These are phyloP conservation scores for Amphilophus citrinellus DNA, from an alignment of 2,113 vertebrate genomes.

Conservation along the genomic window DNA sequence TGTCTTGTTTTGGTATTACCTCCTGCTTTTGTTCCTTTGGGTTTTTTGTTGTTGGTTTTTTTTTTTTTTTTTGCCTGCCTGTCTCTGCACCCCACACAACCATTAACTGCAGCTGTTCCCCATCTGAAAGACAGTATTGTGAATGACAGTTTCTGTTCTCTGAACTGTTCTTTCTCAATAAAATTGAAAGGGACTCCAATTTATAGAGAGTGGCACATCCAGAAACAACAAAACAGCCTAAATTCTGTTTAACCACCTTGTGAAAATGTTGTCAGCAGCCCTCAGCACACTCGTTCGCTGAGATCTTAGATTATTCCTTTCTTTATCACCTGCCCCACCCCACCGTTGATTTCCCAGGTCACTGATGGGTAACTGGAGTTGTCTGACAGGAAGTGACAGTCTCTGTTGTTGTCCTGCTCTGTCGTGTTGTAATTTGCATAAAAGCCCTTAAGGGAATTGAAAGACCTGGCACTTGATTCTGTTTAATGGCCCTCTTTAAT, in stretches of 20 bases:
- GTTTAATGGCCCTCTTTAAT: slow-evolving; percentile 24
- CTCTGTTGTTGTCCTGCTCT: slow-evolving; percentile 28
- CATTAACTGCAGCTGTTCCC: neutral
- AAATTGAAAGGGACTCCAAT: neutral
- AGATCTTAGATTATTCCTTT: slow-evolving; percentile 6
- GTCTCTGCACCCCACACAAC: neutral
- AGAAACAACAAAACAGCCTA: neutral
- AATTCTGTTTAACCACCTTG: neutral
- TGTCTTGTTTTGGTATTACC: neutral
- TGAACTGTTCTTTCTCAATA: neutral
- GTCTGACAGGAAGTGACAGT: slow-evolving; percentile 49
- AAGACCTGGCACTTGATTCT: slow-evolving; percentile 16
- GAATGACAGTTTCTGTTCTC: slow-evolving; percentile 7
- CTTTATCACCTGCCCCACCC: neutral
- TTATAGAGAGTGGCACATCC: neutral
- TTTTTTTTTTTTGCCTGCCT: neutral
- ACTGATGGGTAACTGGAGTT: slow-evolving; percentile 55
- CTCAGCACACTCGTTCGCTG: neutral
- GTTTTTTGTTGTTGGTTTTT: neutral
- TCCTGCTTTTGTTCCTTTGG: neutral
- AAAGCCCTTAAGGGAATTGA: slow-evolving; percentile 34
- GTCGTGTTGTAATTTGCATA: slow-evolving; percentile 58
- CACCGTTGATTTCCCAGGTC: slow-evolving; percentile 31
- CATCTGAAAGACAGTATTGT: neutral
- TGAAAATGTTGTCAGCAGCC: slow-evolving; percentile 5